Percentiles rank a stretch among this genome's conserved stretches.
These are phyloP conservation scores for Xylocampa areola DNA, from an alignment of 2,888 invertebrate genomes.

Conservation along the genomic window DNA sequence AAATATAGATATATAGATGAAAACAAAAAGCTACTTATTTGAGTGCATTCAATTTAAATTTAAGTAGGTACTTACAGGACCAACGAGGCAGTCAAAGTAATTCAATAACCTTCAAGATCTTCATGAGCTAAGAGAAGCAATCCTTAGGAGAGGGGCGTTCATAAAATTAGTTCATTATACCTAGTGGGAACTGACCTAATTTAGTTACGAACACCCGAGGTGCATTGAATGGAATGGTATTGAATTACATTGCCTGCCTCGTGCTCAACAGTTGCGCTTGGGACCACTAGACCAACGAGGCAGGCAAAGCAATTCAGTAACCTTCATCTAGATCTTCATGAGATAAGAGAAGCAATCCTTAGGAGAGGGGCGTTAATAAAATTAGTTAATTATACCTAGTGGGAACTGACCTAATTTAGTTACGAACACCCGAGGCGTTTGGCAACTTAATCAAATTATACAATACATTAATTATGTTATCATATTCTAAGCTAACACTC, in stretches of 20 bases:
- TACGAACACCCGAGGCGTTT: constrained; percentile 33
- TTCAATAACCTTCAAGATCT: no score
- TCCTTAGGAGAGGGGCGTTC: constrained; percentile 30
- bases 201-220: constrained; percentile 40
- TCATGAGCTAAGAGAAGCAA: constrained; percentile 21
- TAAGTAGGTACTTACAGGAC: no score
- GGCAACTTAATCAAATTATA: constrained; percentile 36
- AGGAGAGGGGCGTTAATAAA: constrained; percentile 35
- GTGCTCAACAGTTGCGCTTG: no score
- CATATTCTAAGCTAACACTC: constrained; percentile 12
- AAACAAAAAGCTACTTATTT: no score
- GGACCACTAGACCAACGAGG: no score
- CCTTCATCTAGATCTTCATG: no score
- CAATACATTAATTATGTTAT: constrained; percentile 13
- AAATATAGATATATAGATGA: no score
- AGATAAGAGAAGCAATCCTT: constrained; percentile 25
- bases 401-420: constrained; percentile 56
- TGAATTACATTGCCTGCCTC: no score
- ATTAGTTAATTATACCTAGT: constrained; percentile 51
- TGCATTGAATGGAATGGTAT: no score
- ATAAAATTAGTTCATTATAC: constrained; percentile 51
- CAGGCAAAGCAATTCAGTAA: no score
- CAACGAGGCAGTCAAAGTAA: no score
- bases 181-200: constrained; percentile 56
- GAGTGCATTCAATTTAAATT: no score